Base-by-base conservation (phyloP, 2,888 invertebrate species). In the Acanthoscelides obtectus region DNA sequence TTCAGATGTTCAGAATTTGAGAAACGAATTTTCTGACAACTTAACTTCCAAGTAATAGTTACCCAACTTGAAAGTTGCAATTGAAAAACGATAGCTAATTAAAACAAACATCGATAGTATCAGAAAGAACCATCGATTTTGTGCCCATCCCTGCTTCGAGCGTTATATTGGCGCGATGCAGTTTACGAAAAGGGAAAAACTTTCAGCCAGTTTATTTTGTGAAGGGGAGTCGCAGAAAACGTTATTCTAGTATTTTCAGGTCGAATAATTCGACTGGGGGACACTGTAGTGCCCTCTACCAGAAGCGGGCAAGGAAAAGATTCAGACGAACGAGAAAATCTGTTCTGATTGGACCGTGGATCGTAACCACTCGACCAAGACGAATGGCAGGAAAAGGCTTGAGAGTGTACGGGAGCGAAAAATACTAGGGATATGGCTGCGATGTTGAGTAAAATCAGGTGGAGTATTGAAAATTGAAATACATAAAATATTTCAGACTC, bases 231-330 rank as follows among this genome's bases (percentile, higher is more conserved):
- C 75, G 77, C 76, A 76, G 75, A 77, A 79, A 80, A 80, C 78
- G 77, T 80, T 80, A 80, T 80, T 80, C 78, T 76, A 77, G 76
- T 76, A 79, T 79, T 80, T 80, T 79, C 78, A 74, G 80, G 76
- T 79, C 79, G 79, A 79, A 77, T 76, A 76, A 72, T 66, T 75
- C 22, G 21, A 20, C 66, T 2, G 45, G 45, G 45, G 45, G 45
- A 45, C 12, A 3, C 45, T 45, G 45, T 45, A 45, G 45, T 45
- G 45, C 45, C 3, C 45, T 45, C 45, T 1, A 45, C 45, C 12
- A 12, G 17, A 12, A 45, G 45, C 45, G 17, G 45, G 45, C 45
- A 45, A 45, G 45, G 45, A 45, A 45, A 45, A 45, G 45, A 45
- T 45, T 17, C 45, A 45, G 17, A 45, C 45, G 25, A 25, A n/a